phyloP scores from a whole-genome alignment of 1,140 invertebrate genomes.

The Hyles vespertilio region DNA sequence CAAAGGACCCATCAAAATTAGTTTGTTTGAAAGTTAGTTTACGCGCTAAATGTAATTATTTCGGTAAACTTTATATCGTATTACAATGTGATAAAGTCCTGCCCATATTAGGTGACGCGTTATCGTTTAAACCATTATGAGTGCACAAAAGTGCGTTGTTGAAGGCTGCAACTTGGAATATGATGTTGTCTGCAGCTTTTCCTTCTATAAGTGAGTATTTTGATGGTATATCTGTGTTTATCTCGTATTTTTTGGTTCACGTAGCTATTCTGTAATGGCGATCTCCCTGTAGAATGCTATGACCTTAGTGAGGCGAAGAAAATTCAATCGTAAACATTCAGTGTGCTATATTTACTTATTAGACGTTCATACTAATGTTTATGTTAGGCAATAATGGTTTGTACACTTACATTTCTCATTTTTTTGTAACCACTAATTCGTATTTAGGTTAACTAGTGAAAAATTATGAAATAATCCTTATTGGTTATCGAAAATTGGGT shows the following conservation, averaged over 20 bases:
- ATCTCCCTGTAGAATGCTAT: no score
- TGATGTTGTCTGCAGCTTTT: slow-evolving; percentile 72
- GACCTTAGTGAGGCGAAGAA: no score
- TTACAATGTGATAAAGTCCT: slow-evolving; percentile 57
- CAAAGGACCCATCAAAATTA: slow-evolving; percentile 71
- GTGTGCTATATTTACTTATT: no score
- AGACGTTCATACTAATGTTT: no score
- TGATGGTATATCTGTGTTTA: slow-evolving; percentile 5
- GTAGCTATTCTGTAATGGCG: no score
- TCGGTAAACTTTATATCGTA: slow-evolving; percentile 42
- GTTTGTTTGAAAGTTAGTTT: slow-evolving; percentile 74
- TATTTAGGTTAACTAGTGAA: no score
- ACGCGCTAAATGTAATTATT: slow-evolving; percentile 66
- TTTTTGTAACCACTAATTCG: no score
- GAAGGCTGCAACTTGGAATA: slow-evolving; percentile 70
- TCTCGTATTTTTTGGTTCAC: slow-evolving; percentile 1
- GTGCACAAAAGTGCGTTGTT: slow-evolving; percentile 62
- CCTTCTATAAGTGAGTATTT: slow-evolving; percentile 69
- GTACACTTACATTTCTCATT: no score
- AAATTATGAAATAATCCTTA: no score
- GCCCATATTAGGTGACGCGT: slow-evolving; percentile 49
- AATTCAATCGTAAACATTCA: no score
- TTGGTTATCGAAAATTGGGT: no score
- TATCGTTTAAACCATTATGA: slow-evolving; percentile 48
- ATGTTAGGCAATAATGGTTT: no score